phyloP scores from a whole-genome alignment of 2,888 invertebrate genomes.

The Drosophila ezoana region DNA sequence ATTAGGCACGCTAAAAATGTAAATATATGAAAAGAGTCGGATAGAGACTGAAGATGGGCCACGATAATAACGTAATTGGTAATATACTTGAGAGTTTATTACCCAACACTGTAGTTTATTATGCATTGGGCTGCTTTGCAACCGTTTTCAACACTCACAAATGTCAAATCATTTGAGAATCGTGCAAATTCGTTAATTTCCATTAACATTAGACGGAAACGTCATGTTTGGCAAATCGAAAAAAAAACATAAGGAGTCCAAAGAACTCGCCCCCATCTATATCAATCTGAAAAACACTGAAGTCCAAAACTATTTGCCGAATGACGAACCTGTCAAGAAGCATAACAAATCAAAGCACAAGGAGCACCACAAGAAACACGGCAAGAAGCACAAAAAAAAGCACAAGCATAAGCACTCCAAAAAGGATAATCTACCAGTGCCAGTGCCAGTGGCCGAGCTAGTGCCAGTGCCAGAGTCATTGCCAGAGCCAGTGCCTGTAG shows the following conservation, averaged over 20 bases:
- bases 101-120: not conserved
- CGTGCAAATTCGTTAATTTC: not conserved
- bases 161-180: slow-evolving; percentile 1
- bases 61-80: too few relatives aligned
- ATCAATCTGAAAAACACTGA: not conserved
- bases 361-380: not conserved
- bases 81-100: not conserved
- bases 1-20: too few relatives aligned
- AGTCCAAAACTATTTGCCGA: not conserved
- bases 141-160: not conserved
- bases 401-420: not conserved
- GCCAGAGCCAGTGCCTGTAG: not conserved
- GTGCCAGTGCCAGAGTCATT: not conserved
- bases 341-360: not conserved
- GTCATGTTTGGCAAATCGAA: not conserved
- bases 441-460: too few relatives aligned
- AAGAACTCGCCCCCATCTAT: too few relatives aligned
- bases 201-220: not conserved
- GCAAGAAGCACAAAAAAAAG: not conserved
- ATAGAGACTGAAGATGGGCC: too few relatives aligned
- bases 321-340: not conserved
- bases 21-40: too few relatives aligned
- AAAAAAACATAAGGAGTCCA: not conserved
- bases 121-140: not conserved
- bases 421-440: not conserved